Conservation (phyloP, 2,797 vertebrate genomes). For the Aselliscus stoliczkanus region DNA sequence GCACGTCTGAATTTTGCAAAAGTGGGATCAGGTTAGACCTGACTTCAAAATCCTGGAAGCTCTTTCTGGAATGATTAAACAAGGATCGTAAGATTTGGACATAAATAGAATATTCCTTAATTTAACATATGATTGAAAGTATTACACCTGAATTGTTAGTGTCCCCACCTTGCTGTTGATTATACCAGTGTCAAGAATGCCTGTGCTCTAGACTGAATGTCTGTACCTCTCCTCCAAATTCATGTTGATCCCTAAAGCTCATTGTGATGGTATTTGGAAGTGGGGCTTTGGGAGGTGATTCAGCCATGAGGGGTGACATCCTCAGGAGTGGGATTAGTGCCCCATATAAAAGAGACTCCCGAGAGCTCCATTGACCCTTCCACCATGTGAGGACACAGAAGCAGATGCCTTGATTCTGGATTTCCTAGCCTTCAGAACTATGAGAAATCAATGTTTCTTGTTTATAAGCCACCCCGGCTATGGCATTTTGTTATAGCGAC, state of each 20-base stretch:
- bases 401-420: neutral
- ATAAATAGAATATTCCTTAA: neutral
- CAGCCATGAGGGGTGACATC: neutral
- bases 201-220: neutral
- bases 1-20: slow-evolving; percentile 5
- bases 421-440: neutral
- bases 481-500: neutral
- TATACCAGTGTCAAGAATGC: neutral
- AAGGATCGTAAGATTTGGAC: neutral
- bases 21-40: neutral
- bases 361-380: neutral
- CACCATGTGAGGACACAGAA: neutral
- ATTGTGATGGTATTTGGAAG: neutral
- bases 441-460: neutral
- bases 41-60: neutral
- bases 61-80: neutral
- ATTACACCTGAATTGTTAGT: neutral
- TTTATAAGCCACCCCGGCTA: neutral
- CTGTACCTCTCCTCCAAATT: neutral
- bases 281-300: neutral
- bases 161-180: neutral
- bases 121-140: neutral
- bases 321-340: neutral
- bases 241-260: neutral
- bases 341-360: neutral